phyloP scores from a whole-genome alignment of 2,797 vertebrate species.

The Tadarida brasiliensis region DNA sequence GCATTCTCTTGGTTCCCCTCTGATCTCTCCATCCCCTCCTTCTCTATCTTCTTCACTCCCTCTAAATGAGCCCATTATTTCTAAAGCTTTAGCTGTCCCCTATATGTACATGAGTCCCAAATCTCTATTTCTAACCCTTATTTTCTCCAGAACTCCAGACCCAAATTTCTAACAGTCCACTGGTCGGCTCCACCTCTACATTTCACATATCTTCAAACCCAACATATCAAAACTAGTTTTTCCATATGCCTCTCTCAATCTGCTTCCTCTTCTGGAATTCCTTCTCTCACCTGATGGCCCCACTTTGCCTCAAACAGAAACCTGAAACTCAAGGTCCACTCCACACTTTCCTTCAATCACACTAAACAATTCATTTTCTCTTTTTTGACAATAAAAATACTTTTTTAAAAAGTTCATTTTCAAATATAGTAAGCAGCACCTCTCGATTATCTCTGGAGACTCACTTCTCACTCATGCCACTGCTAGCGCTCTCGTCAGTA shows the following conservation, averaged over 20 bases:
- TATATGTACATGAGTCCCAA: background rate
- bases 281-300: background rate
- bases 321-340: background rate
- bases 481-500: background rate
- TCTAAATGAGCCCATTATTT: background rate
- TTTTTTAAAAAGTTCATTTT: background rate
- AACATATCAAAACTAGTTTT: background rate
- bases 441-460: background rate
- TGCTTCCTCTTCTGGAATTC: slow-evolving; percentile 41
- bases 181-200: background rate
- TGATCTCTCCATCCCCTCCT: background rate
- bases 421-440: background rate
- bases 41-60: background rate
- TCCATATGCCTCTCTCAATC: background rate
- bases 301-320: slow-evolving; percentile 33
- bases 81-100: slow-evolving; percentile 10
- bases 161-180: slow-evolving; percentile 33
- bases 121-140: slow-evolving; percentile 9
- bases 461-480: background rate
- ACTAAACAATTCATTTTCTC: background rate
- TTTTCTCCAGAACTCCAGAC: slow-evolving; percentile 5
- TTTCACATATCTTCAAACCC: slow-evolving; percentile 44
- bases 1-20: background rate
- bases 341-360: background rate
- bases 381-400: too few species aligned